Percentiles rank a stretch among this genome's conserved stretches.
Conservation (phyloP, 2,888 invertebrate species). For the Rugalucina vietnamica region DNA sequence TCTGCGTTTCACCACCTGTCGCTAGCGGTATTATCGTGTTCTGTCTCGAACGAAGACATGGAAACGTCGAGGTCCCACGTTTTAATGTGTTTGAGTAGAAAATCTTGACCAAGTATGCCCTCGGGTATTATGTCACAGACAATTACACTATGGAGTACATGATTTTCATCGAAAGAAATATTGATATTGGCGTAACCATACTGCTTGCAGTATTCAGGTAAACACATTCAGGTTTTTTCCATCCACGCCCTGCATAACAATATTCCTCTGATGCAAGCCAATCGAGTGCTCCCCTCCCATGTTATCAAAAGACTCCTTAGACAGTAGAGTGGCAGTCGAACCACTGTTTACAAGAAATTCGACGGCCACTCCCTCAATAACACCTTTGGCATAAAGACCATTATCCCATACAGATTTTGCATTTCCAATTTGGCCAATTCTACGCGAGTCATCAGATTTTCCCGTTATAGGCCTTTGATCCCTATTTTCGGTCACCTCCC, state of each 20-base stretch:
- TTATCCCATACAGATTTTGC: background rate
- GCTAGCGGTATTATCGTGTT: background rate
- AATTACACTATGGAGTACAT: slow-evolving; percentile 10
- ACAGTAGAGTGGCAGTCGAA: background rate
- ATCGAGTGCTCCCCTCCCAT: background rate
- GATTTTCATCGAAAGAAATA: slow-evolving; percentile 5
- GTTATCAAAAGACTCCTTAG: background rate
- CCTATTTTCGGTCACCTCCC: slow-evolving; percentile 4
- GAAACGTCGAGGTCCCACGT: background rate
- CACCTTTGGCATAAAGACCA: background rate
- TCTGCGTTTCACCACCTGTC: slow-evolving; percentile 1
- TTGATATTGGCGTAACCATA: background rate
- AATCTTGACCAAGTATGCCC: slow-evolving; percentile 42
- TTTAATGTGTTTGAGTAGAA: slow-evolving; percentile 22
- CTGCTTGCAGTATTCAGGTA: too few species aligned
- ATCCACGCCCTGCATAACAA: slow-evolving; percentile 18
- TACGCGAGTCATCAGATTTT: background rate
- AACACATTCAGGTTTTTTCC: background rate
- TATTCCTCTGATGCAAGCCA: background rate
- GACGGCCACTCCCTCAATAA: background rate
- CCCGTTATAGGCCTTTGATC: slow-evolving; percentile 9
- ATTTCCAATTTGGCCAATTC: slow-evolving; percentile 12
- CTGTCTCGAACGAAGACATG: background rate
- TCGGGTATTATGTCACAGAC: slow-evolving; percentile 31
- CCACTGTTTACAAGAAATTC: background rate